Base-by-base conservation (phyloP, 2,113 vertebrate species). In the Suricata suricatta region DNA sequence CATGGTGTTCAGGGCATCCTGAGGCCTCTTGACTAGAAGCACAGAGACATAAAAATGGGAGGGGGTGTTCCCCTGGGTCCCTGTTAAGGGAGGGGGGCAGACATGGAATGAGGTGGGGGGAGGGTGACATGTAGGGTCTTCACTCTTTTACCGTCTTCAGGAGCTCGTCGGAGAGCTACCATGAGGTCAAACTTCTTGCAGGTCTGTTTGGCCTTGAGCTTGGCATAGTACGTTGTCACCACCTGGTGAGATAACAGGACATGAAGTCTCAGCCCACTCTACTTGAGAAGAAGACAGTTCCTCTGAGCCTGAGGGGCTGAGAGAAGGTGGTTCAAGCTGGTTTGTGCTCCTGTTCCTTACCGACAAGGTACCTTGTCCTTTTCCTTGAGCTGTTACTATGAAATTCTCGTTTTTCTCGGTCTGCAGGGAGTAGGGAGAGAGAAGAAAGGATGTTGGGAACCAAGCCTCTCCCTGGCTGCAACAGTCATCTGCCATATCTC, bases 171-270 rank as follows among this genome's bases (percentile, higher is more conserved):
- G 57, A 99, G 96, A 1, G 88, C 6, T 60, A 99, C 99, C 0
- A 6, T 25, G 68, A 99, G 71, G 50, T 98, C 35, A 1, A 99
- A 99, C 0, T 68, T 99, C 83, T 99, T 98, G 95, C 99, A 99
- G 25, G 98, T 84, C n/a, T 71, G 52, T 0, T 98, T 97, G 50
- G 88, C 12, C 68, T 97, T 97, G 69, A 33, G 3, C 83, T 98
- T 97, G 90, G 97, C 96, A 0, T 98, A 60, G 79, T 98, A 98
- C 44, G 85, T 2, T 0, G 98, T 97, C 35, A 98, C 98, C 35
- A 98, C 98, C 97, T 97, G 76, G 60, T 1, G 5, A 89, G 38
- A 41, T 0, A 2, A 21, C 4, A 44, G 4, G 47, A 41, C 31
- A 47, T 1, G 8, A 35, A 16, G 2, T 35, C 25, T 57, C 35